A percentile compares a stretch with the other conserved stretches of the same genome.
Evolutionary conservation across 1,140 invertebrate species (phyloP).

Genomic region (Acromyrmex echinatior): DNA sequence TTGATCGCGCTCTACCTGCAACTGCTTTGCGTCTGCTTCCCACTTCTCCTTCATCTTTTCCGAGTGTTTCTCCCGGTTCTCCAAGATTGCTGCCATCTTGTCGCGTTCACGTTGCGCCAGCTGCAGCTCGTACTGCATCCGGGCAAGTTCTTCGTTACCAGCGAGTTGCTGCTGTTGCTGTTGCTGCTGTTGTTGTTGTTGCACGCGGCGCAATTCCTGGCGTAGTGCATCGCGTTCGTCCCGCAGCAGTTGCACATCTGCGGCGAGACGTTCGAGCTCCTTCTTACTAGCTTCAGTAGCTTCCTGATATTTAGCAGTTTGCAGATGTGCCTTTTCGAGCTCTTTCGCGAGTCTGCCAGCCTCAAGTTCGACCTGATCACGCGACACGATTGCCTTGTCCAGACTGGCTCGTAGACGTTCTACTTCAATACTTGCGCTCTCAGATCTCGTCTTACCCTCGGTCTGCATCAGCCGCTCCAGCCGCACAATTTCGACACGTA

Average conservation of each 20-base stretch:
- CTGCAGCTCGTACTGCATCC: conserved; percentile 91
- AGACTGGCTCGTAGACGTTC: conserved; percentile 94
- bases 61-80: conserved; percentile 92
- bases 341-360: conserved; percentile 94
- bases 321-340: conserved; percentile 94
- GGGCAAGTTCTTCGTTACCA: conserved; percentile 85
- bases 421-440: conserved; percentile 90
- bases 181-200: conserved; percentile 90
- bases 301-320: conserved; percentile 93
- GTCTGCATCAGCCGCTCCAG: conserved; percentile 89
- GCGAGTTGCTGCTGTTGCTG: conserved; percentile 91
- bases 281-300: conserved; percentile 92
- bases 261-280: conserved; percentile 93
- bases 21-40: conserved; percentile 94
- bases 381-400: conserved; percentile 93
- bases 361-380: conserved; percentile 94
- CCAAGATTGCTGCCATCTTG: conserved; percentile 91
- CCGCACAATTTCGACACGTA: conserved; percentile 90
- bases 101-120: conserved; percentile 91
- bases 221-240: conserved; percentile 92
- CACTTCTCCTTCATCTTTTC: conserved; percentile 94
- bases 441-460: conserved; percentile 85
- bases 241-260: conserved; percentile 92
- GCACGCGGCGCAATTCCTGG: conserved; percentile 89
- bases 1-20: conserved; percentile 95